Base-by-base conservation (phyloP, 1,140 invertebrate species). In the Bradysia coprophila region DNA sequence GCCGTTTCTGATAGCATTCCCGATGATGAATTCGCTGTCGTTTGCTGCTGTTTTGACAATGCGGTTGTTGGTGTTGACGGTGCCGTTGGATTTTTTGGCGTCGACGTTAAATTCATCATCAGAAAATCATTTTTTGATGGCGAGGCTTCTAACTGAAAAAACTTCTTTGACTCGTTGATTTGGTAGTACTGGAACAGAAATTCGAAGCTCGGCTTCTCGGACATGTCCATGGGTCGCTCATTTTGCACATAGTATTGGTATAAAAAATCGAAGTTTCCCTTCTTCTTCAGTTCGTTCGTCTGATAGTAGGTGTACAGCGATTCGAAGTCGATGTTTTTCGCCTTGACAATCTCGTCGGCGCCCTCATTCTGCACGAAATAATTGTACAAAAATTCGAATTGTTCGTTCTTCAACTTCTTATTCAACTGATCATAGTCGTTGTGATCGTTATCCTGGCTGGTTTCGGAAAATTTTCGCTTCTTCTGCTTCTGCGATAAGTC, bases 101-200 rank as follows among this genome's bases (percentile, higher is more conserved):
- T 40, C 16, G 38, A 15, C 13, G 38, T 40, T 22, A 40, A 22
- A 40, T 40, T 40, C 11, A 40, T 11, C 19, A 40, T 15, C 19
- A 19, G 8, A 41, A 40, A 23, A 56, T 57, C 56, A 57, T 48
- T 47, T 47, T 46, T 51, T 51, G 50, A 49, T 46, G 54, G 54
- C 54, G 57, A 59, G 55, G 57, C 57, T 49, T 52, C 49, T 56
- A 59, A 56, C 49, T 59, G 57, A 57, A 59, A 59, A 59, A 57
- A 59, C 52, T 39, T 59, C 49, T 61, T 60, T 9, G 55, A 61
- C 46, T 61, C 57, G 23, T 52, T 56, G 4, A 61, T 41, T 48
- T 61, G 57, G 43, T 60, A 61, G 23, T 54, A 61, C 43, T 61
- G 58, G 4, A 54, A 38, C 10, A 61, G 40, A 43, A 56, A 59